Conservation (phyloP, 2,888 invertebrate species). For the Polyommatus icarus region DNA sequence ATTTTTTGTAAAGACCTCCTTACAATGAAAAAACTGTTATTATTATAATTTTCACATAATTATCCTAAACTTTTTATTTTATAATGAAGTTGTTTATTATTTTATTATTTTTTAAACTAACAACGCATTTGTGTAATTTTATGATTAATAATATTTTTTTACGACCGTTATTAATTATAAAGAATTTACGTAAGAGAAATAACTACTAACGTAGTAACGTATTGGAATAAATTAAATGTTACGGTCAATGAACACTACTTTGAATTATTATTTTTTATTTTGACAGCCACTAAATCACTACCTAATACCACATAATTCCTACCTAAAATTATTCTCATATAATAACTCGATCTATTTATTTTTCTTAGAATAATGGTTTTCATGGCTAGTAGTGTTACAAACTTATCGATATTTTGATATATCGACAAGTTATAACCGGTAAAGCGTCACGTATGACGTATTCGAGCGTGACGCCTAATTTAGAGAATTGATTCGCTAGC, state of each 20-base stretch:
- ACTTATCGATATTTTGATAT: not conserved
- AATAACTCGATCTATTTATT: too few species aligned
- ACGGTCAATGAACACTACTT: not conserved
- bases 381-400: not conserved
- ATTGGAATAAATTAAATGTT: constrained; percentile 5
- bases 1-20: not conserved
- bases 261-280: not conserved
- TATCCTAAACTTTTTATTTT: not conserved
- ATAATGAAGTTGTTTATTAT: not conserved
- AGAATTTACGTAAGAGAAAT: not conserved
- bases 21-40: not conserved
- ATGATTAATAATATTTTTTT: constrained; percentile 1
- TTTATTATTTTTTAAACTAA: not conserved
- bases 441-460: not conserved
- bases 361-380: too few species aligned
- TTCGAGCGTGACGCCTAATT: not conserved
- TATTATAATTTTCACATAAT: not conserved
- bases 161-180: not conserved
- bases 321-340: too few species aligned
- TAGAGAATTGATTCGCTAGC: not conserved
- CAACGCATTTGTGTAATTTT: not conserved
- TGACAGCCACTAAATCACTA: not conserved
- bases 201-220: not conserved
- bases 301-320: too few species aligned
- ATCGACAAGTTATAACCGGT: not conserved